A percentile compares a stretch with the other conserved stretches of the same genome.
These are phyloP conservation scores for Nephrotoma appendiculata DNA, from an alignment of 2,888 invertebrate species.

Conservation along the genomic window DNA sequence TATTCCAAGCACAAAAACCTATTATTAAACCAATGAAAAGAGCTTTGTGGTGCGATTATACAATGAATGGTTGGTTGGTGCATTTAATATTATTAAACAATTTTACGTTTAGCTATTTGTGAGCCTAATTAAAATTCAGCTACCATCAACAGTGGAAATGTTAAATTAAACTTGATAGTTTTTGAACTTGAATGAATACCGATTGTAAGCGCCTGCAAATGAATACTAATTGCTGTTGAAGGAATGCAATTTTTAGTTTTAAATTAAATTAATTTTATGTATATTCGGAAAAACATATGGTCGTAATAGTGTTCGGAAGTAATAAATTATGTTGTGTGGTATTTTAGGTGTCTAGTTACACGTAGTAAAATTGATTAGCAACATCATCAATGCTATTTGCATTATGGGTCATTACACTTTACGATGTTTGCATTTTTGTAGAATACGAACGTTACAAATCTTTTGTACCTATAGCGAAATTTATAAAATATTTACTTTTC, in stretches of 20 bases:
- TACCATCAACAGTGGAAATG: not conserved
- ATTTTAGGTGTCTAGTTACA: not conserved
- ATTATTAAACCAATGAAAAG: not conserved
- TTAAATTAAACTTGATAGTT: not conserved
- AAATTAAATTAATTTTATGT: not conserved
- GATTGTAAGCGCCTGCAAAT: not conserved
- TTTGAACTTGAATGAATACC: not conserved
- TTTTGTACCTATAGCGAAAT: too few relatives aligned
- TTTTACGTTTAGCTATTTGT: not conserved
- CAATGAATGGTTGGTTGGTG: not conserved
- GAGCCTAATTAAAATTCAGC: not conserved
- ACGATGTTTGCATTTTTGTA: too few relatives aligned
- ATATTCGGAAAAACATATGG: not conserved
- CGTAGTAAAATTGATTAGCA: too few relatives aligned
- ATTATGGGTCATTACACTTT: too few relatives aligned
- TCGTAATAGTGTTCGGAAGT: not conserved
- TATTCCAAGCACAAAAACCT: not conserved
- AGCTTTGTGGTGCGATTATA: not conserved
- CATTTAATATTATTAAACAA: not conserved
- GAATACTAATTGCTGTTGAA: not conserved
- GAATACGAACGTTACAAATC: too few relatives aligned
- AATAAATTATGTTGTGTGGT: not conserved
- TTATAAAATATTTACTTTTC: too few relatives aligned
- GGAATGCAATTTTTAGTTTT: not conserved
- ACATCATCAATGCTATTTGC: too few relatives aligned